Evolutionary conservation across 1,140 invertebrate species (phyloP).

Genomic region (Oryctes rhinoceros): DNA sequence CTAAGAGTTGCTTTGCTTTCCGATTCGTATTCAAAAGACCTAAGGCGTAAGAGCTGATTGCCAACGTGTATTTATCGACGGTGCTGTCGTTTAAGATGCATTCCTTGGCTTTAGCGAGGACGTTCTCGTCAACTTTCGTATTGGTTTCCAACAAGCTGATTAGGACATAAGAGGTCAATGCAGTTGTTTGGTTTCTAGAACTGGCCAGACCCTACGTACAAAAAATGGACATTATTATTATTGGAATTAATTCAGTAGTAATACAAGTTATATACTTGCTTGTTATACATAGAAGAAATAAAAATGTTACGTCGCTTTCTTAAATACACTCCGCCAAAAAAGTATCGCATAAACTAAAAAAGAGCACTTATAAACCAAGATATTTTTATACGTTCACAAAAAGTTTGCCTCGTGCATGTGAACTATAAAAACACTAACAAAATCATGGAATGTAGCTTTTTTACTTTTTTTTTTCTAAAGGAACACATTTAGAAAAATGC

Average conservation of each 20-base stretch:
- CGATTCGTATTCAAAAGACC: constrained; percentile 62
- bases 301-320: no score
- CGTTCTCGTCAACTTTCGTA: constrained; percentile 58
- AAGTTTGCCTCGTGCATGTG: no score
- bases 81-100: constrained; percentile 62
- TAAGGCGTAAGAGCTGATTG: constrained; percentile 70
- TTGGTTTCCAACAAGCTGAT: constrained; percentile 70
- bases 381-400: no score
- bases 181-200: constrained; percentile 65
- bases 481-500: no score
- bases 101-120: constrained; percentile 64
- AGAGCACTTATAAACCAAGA: no score
- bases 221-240: background rate
- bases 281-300: no score
- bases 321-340: no score
- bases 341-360: no score
- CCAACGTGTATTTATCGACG: constrained; percentile 64
- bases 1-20: constrained; percentile 52
- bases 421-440: no score
- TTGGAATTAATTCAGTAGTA: constrained; percentile 20
- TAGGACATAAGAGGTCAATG: constrained; percentile 71
- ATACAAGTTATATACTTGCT: background rate
- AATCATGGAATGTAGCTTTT: no score
- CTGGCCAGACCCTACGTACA: constrained; percentile 65
- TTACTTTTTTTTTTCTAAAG: no score